Evolutionary conservation across 1,140 invertebrate genomes (phyloP), one percentile per base, ranked within the genome.

Genomic region (Brachionus rubens): DNA sequence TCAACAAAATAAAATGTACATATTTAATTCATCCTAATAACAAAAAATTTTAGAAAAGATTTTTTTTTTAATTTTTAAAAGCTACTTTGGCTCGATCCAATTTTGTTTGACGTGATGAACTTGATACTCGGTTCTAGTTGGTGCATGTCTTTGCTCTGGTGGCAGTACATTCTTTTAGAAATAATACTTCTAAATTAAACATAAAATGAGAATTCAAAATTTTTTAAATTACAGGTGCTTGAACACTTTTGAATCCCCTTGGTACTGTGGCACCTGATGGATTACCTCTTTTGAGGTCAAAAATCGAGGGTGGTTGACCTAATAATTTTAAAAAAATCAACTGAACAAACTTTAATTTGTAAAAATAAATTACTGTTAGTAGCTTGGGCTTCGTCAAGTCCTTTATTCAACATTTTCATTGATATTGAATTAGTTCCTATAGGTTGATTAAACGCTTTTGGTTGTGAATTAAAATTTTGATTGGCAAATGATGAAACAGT

Each of bases 81-180:
- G 10, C 7, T 40, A 54, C 68, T 75, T 75, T 30, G 72, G 72
- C 24, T 75, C 72, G 7, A 75, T 54, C 72, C 72, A 75, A 33
- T 59, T 75, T 19, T 75, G 41, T 52, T 75, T 54, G 10, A 56
- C 9, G 47, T 75, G 72, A 21, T 75, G 48, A n/a, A 54, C 72
- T 54, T 54, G 50, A 75, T 56, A 75, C 24, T 75, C 72, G 9
- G 19, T 19, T 7, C 48, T 12, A 41, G 7, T 54, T 3, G 72
- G 72, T 16, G 48, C 48, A 33, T 48, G 72, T 56, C 48, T 46
- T 47, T 56, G 48, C 30, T 75, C 72, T 2, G 72, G 50, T 33
- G 72, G 72, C 16, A 75, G 12, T 26, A 14, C 48, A 26, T 14
- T 30, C 65, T 70, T 19, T n/a, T 14, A 30, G 14, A 30, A 19